Evolutionary conservation across 2,113 vertebrate species (phyloP).

Genomic region (Thermophis baileyi): DNA sequence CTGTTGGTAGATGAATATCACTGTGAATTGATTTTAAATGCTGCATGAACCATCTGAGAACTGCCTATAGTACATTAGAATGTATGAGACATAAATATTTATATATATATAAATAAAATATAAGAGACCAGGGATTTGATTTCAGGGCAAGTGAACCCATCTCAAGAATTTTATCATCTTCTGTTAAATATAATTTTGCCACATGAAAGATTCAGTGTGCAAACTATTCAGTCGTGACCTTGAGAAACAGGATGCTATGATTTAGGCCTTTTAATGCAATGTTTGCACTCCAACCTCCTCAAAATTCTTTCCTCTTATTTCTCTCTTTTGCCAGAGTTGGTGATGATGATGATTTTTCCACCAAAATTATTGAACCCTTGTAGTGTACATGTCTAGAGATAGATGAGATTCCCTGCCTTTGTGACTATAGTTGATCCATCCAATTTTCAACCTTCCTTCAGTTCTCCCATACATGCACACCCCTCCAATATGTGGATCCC

Average conservation of each 20-base stretch:
- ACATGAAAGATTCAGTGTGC: not conserved
- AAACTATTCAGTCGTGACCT: not conserved
- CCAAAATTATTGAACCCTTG: not conserved
- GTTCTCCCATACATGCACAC: not conserved
- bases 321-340: not conserved
- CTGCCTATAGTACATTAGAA: not conserved
- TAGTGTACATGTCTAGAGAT: not conserved
- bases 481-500: not conserved
- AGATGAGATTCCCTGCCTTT: not conserved
- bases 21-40: not conserved
- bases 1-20: not conserved
- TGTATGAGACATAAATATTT: not conserved
- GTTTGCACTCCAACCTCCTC: not conserved
- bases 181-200: not conserved
- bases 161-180: not conserved
- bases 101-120: not conserved
- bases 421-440: not conserved
- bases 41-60: not conserved
- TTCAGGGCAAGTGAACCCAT: not conserved
- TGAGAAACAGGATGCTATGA: not conserved
- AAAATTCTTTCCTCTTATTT: not conserved
- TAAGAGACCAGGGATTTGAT: not conserved
- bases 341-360: not conserved
- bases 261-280: not conserved
- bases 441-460: not conserved